A percentile compares a stretch with the other conserved stretches of the same genome.
phyloP scores from a whole-genome alignment of 1,140 invertebrate species.

The Heterodera carotae region DNA sequence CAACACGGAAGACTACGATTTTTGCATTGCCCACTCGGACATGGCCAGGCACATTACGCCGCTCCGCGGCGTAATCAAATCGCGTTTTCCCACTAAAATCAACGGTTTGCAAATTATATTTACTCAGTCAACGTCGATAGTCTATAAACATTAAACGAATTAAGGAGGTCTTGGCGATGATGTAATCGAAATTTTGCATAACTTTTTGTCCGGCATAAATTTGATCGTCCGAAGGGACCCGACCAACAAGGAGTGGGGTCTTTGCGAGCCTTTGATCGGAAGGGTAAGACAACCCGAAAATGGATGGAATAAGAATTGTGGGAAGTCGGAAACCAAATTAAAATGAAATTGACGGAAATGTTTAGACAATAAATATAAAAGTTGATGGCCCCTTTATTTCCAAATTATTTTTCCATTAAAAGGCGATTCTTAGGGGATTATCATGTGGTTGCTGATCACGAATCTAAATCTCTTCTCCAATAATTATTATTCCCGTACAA shows the following conservation, averaged over 20 bases:
- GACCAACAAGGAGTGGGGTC: slow-evolving; percentile 58
- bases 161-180: slow-evolving; percentile 59
- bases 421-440: background rate
- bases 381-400: too few relatives aligned
- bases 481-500: slow-evolving; percentile 39
- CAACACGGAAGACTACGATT: slow-evolving; percentile 62
- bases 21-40: slow-evolving; percentile 61
- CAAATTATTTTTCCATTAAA: slow-evolving; percentile 12
- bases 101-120: slow-evolving; percentile 50
- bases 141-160: background rate
- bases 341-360: too few relatives aligned
- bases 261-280: slow-evolving; percentile 58
- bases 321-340: too few relatives aligned
- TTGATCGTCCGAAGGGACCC: slow-evolving; percentile 57
- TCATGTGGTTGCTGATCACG: too few relatives aligned
- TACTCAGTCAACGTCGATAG: too few relatives aligned
- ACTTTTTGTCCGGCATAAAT: slow-evolving; percentile 59
- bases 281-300: too few relatives aligned
- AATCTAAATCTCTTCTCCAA: background rate
- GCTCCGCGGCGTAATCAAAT: slow-evolving; percentile 57
- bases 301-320: too few relatives aligned
- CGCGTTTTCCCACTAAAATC: slow-evolving; percentile 57
- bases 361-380: too few relatives aligned
- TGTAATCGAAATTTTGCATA: slow-evolving; percentile 52
- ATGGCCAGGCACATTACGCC: slow-evolving; percentile 58